Evolutionary conservation across 2,113 vertebrate species (phyloP).

Genomic region (Eudyptes chrysolophus): DNA sequence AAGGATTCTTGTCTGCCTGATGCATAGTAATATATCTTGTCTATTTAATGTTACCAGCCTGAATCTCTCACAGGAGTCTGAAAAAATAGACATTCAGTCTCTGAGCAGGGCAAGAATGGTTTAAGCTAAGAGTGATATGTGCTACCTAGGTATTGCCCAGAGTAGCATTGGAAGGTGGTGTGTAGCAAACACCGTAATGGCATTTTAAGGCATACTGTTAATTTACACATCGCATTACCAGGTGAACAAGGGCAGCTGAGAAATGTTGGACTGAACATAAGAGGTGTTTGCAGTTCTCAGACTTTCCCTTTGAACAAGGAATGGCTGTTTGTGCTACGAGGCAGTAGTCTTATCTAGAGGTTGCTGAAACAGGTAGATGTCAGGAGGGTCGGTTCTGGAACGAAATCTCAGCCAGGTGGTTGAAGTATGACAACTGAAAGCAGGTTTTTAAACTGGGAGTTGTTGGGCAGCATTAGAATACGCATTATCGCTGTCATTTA

Average conservation of each 20-base stretch:
- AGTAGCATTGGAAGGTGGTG: not conserved
- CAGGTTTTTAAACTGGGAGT: not conserved
- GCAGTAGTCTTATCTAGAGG: not conserved
- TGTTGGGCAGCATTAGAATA: not conserved
- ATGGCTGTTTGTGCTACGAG: not conserved
- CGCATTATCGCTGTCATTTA: not conserved
- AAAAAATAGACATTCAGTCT: not conserved
- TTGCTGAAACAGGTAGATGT: not conserved
- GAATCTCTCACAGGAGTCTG: not conserved
- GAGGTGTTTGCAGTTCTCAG: not conserved
- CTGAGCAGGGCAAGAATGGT: not conserved
- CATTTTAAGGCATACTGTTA: not conserved
- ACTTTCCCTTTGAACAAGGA: not conserved
- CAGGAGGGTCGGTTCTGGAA: conserved; percentile 1
- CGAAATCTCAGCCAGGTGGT: not conserved
- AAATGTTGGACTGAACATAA: not conserved
- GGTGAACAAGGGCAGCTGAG: not conserved
- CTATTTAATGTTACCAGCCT: not conserved
- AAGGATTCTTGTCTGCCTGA: not conserved
- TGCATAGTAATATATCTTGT: not conserved
- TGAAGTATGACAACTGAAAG: not conserved
- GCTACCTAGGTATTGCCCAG: not conserved
- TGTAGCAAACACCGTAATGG: not conserved
- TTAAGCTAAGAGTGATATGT: not conserved
- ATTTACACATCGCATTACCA: not conserved